Evolutionary conservation across 2,113 vertebrate species (phyloP).

Genomic region (Chionomys nivalis): DNA sequence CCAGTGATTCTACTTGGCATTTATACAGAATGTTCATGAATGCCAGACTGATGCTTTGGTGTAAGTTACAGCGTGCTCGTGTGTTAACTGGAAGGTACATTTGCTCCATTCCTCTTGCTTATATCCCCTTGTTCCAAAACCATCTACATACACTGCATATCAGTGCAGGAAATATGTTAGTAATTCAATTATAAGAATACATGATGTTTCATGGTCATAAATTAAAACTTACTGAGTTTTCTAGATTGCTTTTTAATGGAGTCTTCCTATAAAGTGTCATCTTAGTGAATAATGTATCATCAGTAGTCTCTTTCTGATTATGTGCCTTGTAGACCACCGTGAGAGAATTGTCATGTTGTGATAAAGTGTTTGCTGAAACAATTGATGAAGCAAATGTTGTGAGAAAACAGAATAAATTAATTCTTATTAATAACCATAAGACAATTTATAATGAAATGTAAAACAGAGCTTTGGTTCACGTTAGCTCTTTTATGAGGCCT

Average conservation of each 20-base stretch:
- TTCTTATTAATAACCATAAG: slow-evolving; percentile 81
- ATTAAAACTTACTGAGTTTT: slow-evolving; percentile 73
- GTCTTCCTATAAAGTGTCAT: slow-evolving; percentile 64
- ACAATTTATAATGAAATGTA: slow-evolving; percentile 70
- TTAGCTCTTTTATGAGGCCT: slow-evolving; percentile 43
- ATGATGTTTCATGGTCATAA: slow-evolving; percentile 67
- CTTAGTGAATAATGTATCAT: slow-evolving; percentile 60
- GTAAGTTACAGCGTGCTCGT: not conserved
- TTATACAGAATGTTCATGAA: not conserved
- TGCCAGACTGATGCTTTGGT: not conserved
- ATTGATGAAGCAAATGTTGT: slow-evolving; percentile 72
- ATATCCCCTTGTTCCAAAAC: slow-evolving; percentile 61
- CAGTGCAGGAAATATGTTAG: slow-evolving; percentile 53
- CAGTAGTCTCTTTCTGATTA: slow-evolving; percentile 58
- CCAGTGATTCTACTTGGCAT: slow-evolving; percentile 66
- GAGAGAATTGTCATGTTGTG: slow-evolving; percentile 60
- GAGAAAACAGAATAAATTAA: slow-evolving; percentile 77
- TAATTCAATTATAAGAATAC: slow-evolving; percentile 66
- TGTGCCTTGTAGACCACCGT: slow-evolving; percentile 51
- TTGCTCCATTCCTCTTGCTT: not conserved
- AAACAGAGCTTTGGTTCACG: slow-evolving; percentile 61
- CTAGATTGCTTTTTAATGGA: slow-evolving; percentile 76
- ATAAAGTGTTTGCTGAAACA: slow-evolving; percentile 72
- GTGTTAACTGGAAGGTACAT: slow-evolving; percentile 30
- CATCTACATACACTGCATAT: slow-evolving; percentile 20